These are phyloP conservation scores for Anaspis maculata DNA, from an alignment of 2,888 invertebrate species.

Conservation along the genomic window DNA sequence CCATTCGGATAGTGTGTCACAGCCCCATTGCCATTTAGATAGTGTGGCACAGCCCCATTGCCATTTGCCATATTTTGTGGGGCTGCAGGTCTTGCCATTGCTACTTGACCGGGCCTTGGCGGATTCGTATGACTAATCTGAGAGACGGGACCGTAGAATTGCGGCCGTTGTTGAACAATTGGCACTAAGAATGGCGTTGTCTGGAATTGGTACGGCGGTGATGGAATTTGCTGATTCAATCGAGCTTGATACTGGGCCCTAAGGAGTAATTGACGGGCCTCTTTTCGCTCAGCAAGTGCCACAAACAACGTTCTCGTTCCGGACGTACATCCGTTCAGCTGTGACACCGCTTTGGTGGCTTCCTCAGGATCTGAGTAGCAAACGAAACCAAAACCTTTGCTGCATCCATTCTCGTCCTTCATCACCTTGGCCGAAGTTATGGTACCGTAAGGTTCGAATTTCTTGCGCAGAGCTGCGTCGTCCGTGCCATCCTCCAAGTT, in stretches of 20 bases:
- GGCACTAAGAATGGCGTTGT: slow-evolving; percentile 86
- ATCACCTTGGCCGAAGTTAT: slow-evolving; percentile 98
- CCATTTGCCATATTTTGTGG: too few species aligned
- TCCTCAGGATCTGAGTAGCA: slow-evolving; percentile 97
- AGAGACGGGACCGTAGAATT: slow-evolving; percentile 87
- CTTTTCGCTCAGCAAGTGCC: slow-evolving; percentile 96
- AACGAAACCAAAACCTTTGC: slow-evolving; percentile 98
- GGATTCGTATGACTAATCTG: slow-evolving; percentile 85
- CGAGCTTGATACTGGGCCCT: slow-evolving; percentile 98
- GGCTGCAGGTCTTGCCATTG: slow-evolving; percentile 64
- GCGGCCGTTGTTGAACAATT: slow-evolving; percentile 82
- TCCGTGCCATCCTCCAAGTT: slow-evolving; percentile 97
- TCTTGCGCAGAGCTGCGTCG: slow-evolving; percentile 90
- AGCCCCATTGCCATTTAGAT: too few species aligned
- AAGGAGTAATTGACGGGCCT: slow-evolving; percentile 96
- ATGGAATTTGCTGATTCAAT: slow-evolving; percentile 90
- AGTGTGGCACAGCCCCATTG: too few species aligned
- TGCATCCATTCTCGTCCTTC: slow-evolving; percentile 88
- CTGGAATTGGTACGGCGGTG: slow-evolving; percentile 80
- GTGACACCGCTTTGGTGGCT: slow-evolving; percentile 98
- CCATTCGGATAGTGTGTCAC: too few species aligned
- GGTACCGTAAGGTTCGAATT: slow-evolving; percentile 92
- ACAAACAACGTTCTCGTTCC: slow-evolving; percentile 97
- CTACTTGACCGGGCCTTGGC: slow-evolving; percentile 80
- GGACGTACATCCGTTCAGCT: slow-evolving; percentile 97